Evolutionary conservation across 2,113 vertebrate species (phyloP).

Genomic region (Notarius quadriscutis): DNA sequence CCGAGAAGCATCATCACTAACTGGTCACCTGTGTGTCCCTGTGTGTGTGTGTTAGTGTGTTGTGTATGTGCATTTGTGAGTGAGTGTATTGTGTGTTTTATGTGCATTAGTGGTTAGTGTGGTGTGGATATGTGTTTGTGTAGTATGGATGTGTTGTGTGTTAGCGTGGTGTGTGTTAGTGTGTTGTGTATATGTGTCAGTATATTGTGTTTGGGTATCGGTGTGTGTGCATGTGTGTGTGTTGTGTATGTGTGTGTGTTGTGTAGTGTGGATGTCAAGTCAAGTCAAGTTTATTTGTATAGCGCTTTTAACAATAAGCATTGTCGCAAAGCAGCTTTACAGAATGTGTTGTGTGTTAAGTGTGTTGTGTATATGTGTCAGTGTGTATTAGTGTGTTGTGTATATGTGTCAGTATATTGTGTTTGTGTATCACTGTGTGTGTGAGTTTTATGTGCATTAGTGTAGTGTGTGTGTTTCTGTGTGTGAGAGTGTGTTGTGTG

Average conservation of each 20-base stretch:
- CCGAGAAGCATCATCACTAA: not conserved
- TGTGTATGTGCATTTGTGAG: not conserved
- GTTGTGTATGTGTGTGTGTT: too few relatives aligned
- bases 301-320: too few relatives aligned
- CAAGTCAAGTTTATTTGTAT: too few relatives aligned
- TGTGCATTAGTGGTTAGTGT: not conserved
- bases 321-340: too few relatives aligned
- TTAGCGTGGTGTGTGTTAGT: too few relatives aligned
- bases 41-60: not conserved
- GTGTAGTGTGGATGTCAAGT: too few relatives aligned
- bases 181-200: too few relatives aligned
- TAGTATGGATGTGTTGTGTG: not conserved
- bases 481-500: not conserved
- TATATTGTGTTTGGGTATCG: too few relatives aligned
- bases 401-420: not conserved
- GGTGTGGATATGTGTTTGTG: not conserved
- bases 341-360: too few relatives aligned
- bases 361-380: too few relatives aligned
- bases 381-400: too few relatives aligned
- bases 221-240: too few relatives aligned
- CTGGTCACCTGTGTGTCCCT: not conserved
- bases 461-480: not conserved
- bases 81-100: not conserved
- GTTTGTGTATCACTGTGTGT: not conserved
- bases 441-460: not conserved